Percentiles rank a stretch among this genome's conserved stretches.
Conservation (phyloP, 2,888 invertebrate species). For the Willowsia nigromaculata region DNA sequence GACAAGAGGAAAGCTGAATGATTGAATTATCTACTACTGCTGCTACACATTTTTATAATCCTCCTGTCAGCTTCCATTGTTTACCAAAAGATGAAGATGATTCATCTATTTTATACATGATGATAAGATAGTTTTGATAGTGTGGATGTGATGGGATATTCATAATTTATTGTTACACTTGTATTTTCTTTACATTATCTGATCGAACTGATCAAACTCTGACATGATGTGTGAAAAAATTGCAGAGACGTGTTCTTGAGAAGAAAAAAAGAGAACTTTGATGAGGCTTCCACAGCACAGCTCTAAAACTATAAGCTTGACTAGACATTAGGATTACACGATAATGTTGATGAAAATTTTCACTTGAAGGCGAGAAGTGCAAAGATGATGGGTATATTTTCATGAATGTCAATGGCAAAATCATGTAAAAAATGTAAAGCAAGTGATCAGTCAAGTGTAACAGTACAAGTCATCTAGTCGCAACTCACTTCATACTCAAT, state of each 20-base stretch:
- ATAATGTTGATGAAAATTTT: not conserved
- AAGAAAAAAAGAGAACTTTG: not conserved
- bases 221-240: slow-evolving; percentile 7
- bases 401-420: slow-evolving; percentile 61
- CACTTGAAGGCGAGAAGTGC: not conserved
- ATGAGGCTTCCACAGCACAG: not conserved
- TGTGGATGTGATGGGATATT: not conserved
- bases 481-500: not conserved
- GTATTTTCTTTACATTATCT: not conserved
- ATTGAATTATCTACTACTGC: not conserved
- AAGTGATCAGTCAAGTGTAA: slow-evolving; percentile 46
- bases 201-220: no score
- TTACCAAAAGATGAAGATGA: not conserved
- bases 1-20: not conserved
- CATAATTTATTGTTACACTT: not conserved
- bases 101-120: not conserved
- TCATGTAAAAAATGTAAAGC: not conserved
- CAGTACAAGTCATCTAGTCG: slow-evolving; percentile 32
- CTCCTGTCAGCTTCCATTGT: slow-evolving; percentile 16
- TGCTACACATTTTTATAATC: not conserved
- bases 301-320: not conserved
- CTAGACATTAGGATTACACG: not conserved
- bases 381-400: not conserved
- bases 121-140: not conserved
- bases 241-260: not conserved